Evolutionary conservation across 2,113 vertebrate species (phyloP).

Genomic region (Apus apus): DNA sequence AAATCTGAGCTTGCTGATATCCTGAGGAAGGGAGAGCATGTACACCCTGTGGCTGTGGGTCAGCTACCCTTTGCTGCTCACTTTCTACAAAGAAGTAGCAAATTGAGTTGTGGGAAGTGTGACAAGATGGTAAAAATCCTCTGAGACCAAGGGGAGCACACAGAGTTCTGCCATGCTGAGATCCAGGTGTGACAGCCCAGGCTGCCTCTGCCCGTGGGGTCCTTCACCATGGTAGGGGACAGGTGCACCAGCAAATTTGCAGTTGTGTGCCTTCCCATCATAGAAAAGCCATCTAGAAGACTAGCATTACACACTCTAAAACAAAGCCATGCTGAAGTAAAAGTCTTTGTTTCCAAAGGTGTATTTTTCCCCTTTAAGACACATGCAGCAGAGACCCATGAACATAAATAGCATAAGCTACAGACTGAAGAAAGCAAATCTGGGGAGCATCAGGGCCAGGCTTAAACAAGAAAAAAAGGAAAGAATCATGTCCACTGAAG

Average conservation of each 20-base stretch:
- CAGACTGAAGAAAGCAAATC: background rate
- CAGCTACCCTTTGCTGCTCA: background rate
- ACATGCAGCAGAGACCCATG: background rate
- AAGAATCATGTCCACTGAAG: background rate
- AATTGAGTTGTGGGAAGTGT: background rate
- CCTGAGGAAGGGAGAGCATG: background rate
- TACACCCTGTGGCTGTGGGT: background rate
- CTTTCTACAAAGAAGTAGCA: background rate
- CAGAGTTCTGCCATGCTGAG: background rate
- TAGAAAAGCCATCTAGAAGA: background rate
- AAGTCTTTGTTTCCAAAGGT: background rate
- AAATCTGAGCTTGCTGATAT: background rate
- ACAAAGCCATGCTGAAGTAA: background rate
- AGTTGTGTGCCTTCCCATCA: background rate
- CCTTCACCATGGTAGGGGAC: accelerated
- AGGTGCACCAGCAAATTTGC: background rate
- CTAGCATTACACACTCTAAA: background rate
- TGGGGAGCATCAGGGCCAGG: background rate
- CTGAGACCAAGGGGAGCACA: background rate
- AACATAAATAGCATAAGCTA: background rate
- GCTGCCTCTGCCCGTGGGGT: background rate
- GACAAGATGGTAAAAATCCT: background rate
- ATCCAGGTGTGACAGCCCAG: background rate
- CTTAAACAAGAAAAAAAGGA: background rate
- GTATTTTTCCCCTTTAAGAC: background rate